Evolutionary conservation across 2,888 invertebrate species (phyloP), one percentile per base, ranked within the genome.

Genomic region (Loripinus fragilis): DNA sequence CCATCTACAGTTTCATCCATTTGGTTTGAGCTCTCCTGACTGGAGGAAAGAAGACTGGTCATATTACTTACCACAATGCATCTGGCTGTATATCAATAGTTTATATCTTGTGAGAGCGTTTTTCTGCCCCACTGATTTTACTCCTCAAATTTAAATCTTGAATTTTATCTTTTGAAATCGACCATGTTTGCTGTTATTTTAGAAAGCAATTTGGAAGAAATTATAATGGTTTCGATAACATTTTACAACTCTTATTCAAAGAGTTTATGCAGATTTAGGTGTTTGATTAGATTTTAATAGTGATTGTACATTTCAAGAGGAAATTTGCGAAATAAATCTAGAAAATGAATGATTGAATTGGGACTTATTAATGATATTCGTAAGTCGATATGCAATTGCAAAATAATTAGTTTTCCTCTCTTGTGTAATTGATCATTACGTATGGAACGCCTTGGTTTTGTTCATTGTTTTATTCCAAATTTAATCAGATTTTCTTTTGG

Each of bases 61-160:
- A 81, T 60, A 68, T 83, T 83, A 81, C 83, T 74, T 83, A 81
- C 78, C 80, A 76, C 74, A 66, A 74, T 78, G 78, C 76, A 72
- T 65, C 69, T 71, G 23, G 65, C 64, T 52, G 52, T 60, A 64
- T 81, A 78, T 79, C 78, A 48, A 67, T 55, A 71, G 28, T 79
- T 80, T 65, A 80, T 78, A 84, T 84, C 76, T 71, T 73, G 78
- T 84, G 84, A 81, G 81, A 84, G 80, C 73, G 75, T 60, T 84
- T 83, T 76, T 80, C 79, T 73, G 73, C 80, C 38, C 71, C 70
- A 75, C 30, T 72, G 60, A 52, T 52, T 52, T 35, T 33, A 71
- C 50, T 72, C 80, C 79, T 80, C 81, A 67, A 73, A 78, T 84
- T 84, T 79, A 78, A 50, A 65, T 60, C 67, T 45, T 75, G 70